A percentile compares a stretch with the other conserved stretches of the same genome.
Conservation (phyloP, 2,888 invertebrate species). For the Orthosia gracilis region DNA sequence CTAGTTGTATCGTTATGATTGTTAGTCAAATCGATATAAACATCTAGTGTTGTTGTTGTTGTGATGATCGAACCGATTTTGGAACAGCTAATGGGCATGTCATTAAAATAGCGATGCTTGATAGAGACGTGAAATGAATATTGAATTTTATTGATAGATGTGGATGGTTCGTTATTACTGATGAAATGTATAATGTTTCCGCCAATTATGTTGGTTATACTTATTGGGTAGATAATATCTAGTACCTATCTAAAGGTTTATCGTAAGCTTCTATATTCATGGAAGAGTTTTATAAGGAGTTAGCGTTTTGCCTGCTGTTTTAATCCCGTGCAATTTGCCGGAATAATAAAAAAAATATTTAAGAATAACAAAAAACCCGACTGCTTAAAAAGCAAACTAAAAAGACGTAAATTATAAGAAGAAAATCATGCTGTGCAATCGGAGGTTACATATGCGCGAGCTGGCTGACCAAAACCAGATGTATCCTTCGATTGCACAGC, state of each 20-base stretch:
- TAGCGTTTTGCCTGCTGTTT: no score
- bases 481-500: no score
- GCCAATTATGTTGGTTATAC: not conserved
- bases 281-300: no score
- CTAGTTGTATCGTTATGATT: conserved; percentile 46
- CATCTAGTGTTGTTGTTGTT: conserved; percentile 51
- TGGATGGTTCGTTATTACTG: conserved; percentile 1
- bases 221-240: not conserved
- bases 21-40: conserved; percentile 60
- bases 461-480: no score
- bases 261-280: not conserved
- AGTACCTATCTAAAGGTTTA: not conserved
- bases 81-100: conserved; percentile 30
- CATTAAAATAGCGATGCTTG: conserved; percentile 42
- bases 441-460: no score
- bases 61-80: conserved; percentile 61
- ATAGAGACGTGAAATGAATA: conserved; percentile 46
- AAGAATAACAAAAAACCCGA: no score
- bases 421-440: no score
- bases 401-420: no score
- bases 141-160: conserved; percentile 27
- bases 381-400: no score
- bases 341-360: no score
- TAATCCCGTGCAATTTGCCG: no score
- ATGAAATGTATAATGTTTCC: conserved; percentile 4